Conservation (phyloP, 2,113 vertebrate species). For the Zosterops pallidus region DNA sequence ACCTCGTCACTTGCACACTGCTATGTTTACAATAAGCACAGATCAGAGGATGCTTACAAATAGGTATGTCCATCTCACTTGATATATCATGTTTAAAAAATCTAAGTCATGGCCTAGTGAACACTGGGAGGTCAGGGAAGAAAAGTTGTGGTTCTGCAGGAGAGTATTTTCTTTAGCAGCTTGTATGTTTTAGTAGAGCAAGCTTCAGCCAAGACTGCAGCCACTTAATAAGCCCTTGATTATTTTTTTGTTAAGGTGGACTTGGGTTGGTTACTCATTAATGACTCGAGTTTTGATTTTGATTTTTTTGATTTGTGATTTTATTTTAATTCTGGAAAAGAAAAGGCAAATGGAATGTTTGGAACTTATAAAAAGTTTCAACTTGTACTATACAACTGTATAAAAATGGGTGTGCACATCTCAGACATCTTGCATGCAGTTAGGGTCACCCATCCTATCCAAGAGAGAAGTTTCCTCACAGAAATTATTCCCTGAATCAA, state of each 20-base stretch:
- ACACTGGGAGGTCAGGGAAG: background rate
- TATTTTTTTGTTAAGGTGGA: background rate
- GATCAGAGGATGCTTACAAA: constrained; percentile 99
- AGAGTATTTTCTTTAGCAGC: background rate
- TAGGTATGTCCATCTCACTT: constrained; percentile 79
- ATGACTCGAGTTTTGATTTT: background rate
- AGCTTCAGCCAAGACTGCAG: background rate
- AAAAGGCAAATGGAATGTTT: background rate
- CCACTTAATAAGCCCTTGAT: background rate
- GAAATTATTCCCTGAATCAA: background rate
- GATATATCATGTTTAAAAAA: background rate
- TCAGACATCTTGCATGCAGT: background rate
- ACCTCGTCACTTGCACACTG: constrained; percentile 93
- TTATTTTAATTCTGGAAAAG: background rate
- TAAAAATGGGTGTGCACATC: background rate
- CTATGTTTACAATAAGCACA: constrained; percentile 95
- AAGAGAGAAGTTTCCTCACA: background rate
- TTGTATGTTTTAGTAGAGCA: background rate
- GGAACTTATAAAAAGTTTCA: background rate
- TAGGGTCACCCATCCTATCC: background rate
- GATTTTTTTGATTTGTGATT: background rate
- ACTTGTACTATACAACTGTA: background rate
- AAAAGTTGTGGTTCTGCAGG: background rate
- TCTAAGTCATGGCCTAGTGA: background rate
- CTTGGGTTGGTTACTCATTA: background rate